A percentile compares a stretch with the other conserved stretches of the same genome.
phyloP scores from a whole-genome alignment of 2,113 vertebrate genomes.

The Sorex araneus region DNA sequence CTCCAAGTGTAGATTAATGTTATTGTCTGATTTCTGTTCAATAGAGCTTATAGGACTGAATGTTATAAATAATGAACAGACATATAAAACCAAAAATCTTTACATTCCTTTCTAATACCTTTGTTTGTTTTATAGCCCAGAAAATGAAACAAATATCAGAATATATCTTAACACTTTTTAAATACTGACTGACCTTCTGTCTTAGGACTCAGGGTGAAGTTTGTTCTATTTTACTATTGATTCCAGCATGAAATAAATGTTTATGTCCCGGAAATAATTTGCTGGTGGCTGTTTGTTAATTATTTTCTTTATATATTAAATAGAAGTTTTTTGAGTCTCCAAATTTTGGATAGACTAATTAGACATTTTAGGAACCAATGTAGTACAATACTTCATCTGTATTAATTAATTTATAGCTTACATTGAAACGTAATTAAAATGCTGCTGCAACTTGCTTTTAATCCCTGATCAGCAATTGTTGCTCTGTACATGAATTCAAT shows the following conservation, averaged over 20 bases:
- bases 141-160: conserved; percentile 57
- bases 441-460: conserved; percentile 58
- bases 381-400: conserved; percentile 69
- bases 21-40: conserved; percentile 48
- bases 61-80: conserved; percentile 26
- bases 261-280: conserved; percentile 78
- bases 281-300: conserved; percentile 64
- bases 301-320: conserved; percentile 78
- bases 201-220: conserved; percentile 52
- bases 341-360: conserved; percentile 69
- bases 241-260: conserved; percentile 73
- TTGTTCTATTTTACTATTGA: conserved; percentile 73
- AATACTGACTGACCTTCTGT: conserved; percentile 35
- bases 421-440: conserved; percentile 80
- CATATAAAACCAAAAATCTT: conserved; percentile 36
- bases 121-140: conserved; percentile 64
- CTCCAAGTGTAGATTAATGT: conserved; percentile 40
- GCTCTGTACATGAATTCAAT: conserved; percentile 58
- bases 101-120: conserved; percentile 49
- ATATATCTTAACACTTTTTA: conserved; percentile 44
- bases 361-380: conserved; percentile 71
- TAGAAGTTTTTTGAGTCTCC: conserved; percentile 66
- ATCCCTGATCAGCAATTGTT: conserved; percentile 71
- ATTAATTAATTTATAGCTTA: conserved; percentile 75
- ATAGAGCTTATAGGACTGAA: conserved; percentile 45